Conservation (phyloP, 2,797 vertebrate genomes). For the Danio choprae region DNA sequence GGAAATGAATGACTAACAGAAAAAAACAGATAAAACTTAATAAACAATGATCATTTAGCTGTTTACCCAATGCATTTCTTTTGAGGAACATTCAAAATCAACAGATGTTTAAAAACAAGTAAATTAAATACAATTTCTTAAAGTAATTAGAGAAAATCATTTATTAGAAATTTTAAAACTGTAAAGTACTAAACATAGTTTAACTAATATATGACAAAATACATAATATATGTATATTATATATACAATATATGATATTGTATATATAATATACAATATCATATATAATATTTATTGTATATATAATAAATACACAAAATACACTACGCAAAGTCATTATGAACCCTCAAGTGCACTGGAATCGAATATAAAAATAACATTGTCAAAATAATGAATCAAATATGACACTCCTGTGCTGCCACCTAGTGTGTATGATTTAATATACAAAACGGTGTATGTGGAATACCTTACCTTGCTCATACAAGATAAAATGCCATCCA, state of each 20-base stretch:
- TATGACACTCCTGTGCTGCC: neutral
- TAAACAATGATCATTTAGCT: neutral
- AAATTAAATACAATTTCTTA: neutral
- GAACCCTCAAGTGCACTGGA: neutral
- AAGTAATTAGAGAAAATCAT: neutral
- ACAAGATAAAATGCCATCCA: conserved; percentile 86
- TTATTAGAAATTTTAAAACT: neutral
- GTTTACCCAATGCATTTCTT: neutral
- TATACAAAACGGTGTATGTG: neutral
- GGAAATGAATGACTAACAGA: conserved; percentile 79
- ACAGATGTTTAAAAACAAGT: neutral
- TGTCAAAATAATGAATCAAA: neutral
- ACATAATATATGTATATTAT: too few species aligned
- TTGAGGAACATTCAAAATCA: conserved; percentile 1
- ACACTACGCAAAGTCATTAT: neutral
- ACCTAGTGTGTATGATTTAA: conserved; percentile 6
- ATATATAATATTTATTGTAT: too few species aligned
- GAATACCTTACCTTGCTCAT: conserved; percentile 81
- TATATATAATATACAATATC: too few species aligned
- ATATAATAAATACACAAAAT: too few species aligned
- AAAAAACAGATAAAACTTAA: neutral
- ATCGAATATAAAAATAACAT: neutral
- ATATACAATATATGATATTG: too few species aligned
- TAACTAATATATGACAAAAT: too few species aligned
- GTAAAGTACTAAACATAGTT: too few species aligned